Evolutionary conservation across 2,113 vertebrate species (phyloP).

Genomic region (Sander lucioperca): DNA sequence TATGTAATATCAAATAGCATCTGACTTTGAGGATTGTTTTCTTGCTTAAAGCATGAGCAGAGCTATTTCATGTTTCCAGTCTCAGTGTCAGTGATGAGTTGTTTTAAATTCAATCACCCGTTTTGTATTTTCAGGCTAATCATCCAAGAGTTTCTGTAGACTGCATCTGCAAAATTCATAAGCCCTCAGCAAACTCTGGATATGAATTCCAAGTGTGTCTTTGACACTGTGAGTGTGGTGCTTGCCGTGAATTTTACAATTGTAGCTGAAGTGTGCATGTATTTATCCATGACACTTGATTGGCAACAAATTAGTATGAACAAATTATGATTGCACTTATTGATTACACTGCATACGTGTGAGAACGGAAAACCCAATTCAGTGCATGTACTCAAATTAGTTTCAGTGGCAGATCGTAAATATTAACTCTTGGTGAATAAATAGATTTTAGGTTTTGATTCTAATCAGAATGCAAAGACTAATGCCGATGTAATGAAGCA

Average conservation of each 20-base stretch:
- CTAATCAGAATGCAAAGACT: neutral
- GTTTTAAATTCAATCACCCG: neutral
- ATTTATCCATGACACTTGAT: neutral
- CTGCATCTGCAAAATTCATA: slow-evolving; percentile 22
- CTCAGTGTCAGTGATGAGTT: neutral
- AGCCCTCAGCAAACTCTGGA: neutral
- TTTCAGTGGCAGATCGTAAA: slow-evolving; percentile 3
- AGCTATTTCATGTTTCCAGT: neutral
- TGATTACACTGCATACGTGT: neutral
- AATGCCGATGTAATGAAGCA: slow-evolving; percentile 9
- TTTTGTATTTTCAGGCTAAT: slow-evolving; percentile 10
- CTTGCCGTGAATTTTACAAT: neutral
- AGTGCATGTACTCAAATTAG: neutral
- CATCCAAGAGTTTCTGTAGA: neutral
- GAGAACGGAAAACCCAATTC: neutral
- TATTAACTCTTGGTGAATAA: neutral
- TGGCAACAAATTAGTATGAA: neutral
- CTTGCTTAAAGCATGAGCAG: neutral
- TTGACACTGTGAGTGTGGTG: neutral
- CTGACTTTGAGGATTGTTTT: neutral
- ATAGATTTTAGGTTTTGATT: neutral
- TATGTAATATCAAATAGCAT: neutral
- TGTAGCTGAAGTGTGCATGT: neutral
- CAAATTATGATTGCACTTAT: slow-evolving; percentile 5
- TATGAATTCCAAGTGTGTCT: neutral